These are phyloP conservation scores for Yoshiicerus persimilis DNA, from an alignment of 1,140 invertebrate species.

Conservation along the genomic window DNA sequence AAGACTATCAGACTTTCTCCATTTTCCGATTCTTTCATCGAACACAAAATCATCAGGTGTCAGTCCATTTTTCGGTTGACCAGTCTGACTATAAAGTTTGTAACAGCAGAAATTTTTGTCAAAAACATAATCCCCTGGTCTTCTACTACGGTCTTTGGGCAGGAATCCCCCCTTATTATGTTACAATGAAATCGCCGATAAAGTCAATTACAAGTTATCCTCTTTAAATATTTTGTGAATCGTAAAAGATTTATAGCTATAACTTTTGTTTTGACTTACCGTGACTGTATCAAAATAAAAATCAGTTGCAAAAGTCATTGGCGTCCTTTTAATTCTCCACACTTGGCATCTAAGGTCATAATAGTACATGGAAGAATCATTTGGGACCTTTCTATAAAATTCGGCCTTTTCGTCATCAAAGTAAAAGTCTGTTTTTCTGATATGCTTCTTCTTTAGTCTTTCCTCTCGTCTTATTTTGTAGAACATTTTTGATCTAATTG, in stretches of 20 bases:
- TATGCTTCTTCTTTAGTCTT: neutral
- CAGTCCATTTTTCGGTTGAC: neutral
- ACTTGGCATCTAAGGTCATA: conserved; percentile 4
- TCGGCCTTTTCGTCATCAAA: neutral
- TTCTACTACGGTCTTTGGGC: neutral
- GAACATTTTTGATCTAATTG: neutral
- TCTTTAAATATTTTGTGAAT: neutral
- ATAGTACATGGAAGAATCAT: neutral
- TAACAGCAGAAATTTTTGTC: neutral
- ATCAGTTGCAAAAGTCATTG: neutral
- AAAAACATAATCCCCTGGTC: neutral
- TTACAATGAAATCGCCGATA: neutral
- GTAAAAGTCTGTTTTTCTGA: neutral
- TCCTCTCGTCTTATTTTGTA: neutral
- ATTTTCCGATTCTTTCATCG: neutral
- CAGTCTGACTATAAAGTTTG: neutral
- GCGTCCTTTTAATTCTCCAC: conserved; percentile 13
- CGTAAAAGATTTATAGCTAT: neutral
- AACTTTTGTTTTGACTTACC: neutral
- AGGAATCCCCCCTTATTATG: neutral
- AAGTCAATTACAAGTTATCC: neutral
- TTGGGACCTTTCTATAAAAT: neutral
- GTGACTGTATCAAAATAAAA: neutral
- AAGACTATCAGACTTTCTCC: neutral
- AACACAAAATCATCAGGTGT: neutral